phyloP scores from a whole-genome alignment of 2,113 vertebrate genomes.

The Stegastes partitus region DNA sequence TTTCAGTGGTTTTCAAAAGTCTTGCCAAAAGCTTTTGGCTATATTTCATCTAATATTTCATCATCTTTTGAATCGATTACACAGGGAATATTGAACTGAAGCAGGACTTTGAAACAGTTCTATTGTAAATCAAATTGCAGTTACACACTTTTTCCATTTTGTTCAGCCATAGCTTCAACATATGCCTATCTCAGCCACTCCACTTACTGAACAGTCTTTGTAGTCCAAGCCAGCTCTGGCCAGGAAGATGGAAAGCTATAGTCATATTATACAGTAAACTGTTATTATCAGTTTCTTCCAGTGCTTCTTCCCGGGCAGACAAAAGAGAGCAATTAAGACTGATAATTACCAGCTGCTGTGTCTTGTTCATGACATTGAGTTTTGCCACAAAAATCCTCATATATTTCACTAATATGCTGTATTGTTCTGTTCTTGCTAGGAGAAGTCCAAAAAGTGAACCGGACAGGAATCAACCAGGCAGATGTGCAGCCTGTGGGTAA shows the following conservation, averaged over 20 bases:
- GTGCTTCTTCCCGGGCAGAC: not conserved
- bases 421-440: conserved; percentile 58
- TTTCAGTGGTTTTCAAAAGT: too few relatives aligned
- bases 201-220: conserved; percentile 2
- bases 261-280: not conserved
- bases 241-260: conserved; percentile 15
- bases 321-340: not conserved
- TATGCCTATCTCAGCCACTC: not conserved
- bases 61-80: too few relatives aligned
- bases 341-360: not conserved
- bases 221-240: not conserved
- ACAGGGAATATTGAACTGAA: too few relatives aligned
- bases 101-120: too few relatives aligned
- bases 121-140: too few relatives aligned
- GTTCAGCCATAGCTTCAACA: not conserved
- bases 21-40: too few relatives aligned
- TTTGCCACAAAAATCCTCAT: not conserved
- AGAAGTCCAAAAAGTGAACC: conserved; percentile 79
- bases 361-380: too few relatives aligned
- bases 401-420: not conserved
- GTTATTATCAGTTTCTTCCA: not conserved
- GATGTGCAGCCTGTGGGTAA: conserved; percentile 85
- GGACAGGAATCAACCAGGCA: conserved; percentile 83
- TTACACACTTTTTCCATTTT: too few relatives aligned
- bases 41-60: too few relatives aligned